Base-by-base conservation (phyloP, 2,888 invertebrate species). In the Nemotelus nigrinus region DNA sequence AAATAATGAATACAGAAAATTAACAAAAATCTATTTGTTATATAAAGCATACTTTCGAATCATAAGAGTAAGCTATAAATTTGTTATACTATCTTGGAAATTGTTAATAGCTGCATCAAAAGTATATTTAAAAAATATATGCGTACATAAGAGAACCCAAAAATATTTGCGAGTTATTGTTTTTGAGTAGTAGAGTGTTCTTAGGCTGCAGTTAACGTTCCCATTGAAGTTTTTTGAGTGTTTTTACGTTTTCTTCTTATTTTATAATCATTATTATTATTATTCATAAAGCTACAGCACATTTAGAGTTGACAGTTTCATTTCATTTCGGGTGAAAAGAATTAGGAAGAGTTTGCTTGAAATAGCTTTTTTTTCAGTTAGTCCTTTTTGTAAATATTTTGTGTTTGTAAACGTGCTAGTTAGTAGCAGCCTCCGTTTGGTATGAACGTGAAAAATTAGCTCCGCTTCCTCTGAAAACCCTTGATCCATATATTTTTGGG, bases 71-170 rank as follows among this genome's bases (percentile, higher is more conserved):
- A 25, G 25, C 7, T 50, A 5, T 45, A 71, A 43, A 48, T 71
- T 71, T 71, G 43, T 71, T 71, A 71, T 57, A 39, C 1, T 25
- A 25, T 25, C 25, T 25, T 25, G 25, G 39, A 25, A 41, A 63
- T 63, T 50, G 50, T 50, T 50, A 50, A 50, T 50, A 50, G 8
- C 8, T 8, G 50, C 50, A 50, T 7, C 45, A 65, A 65, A 65
- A 3, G 5, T 8, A 68, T 47, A 25, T 25, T 8, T 6, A 47
- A 58, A 74, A 74, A 74, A 74, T 74, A 74, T 74, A 74, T 74
- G 74, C 74, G 74, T 74, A 60, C 60, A 74, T 74, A 74, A 74
- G 60, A 60, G 48, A 48, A 74, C 74, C 74, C 74, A 74, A 60
- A 60, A 74, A 74, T 74, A 74, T 74, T 50, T 57, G 74, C 63